Conservation (phyloP, 1,140 invertebrate genomes). For the Hyles euphorbiae region DNA sequence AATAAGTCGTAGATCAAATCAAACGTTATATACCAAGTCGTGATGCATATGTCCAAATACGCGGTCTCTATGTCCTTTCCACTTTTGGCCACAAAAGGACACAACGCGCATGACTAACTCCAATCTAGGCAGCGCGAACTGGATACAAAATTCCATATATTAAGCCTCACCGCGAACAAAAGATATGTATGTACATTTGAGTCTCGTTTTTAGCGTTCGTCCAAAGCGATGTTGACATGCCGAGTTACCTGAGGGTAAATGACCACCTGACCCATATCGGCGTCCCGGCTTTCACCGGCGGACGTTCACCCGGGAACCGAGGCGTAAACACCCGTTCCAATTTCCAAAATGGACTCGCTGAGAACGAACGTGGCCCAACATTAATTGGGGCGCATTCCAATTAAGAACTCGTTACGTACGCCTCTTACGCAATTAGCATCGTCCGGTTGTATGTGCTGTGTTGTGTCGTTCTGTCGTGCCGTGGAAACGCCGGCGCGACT, state of each 20-base stretch:
- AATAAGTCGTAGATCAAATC: no score
- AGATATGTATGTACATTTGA: no score
- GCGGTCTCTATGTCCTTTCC: no score
- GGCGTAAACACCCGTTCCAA: conserved; percentile 49
- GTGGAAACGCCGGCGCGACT: no score
- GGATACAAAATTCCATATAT: no score
- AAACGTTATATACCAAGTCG: no score
- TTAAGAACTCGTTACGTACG: conserved; percentile 63
- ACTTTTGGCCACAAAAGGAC: no score
- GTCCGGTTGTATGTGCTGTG: conserved; percentile 23
- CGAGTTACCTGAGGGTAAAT: conserved; percentile 55
- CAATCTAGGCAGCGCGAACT: no score
- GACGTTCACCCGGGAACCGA: conserved; percentile 62
- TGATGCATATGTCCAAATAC: no score
- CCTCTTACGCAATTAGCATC: conserved; percentile 61
- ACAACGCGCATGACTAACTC: no score
- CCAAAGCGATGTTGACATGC: conserved; percentile 16
- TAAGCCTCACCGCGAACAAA: no score
- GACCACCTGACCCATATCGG: conserved; percentile 66
- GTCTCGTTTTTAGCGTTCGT: neutral
- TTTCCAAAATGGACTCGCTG: conserved; percentile 43
- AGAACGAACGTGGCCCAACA: conserved; percentile 33
- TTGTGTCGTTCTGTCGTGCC: no score
- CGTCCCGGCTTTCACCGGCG: conserved; percentile 60
- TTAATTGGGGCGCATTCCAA: conserved; percentile 70